Percentiles rank a stretch among this genome's conserved stretches.
Evolutionary conservation across 2,888 invertebrate genomes (phyloP).

Genomic region (Agrochola circellaris): DNA sequence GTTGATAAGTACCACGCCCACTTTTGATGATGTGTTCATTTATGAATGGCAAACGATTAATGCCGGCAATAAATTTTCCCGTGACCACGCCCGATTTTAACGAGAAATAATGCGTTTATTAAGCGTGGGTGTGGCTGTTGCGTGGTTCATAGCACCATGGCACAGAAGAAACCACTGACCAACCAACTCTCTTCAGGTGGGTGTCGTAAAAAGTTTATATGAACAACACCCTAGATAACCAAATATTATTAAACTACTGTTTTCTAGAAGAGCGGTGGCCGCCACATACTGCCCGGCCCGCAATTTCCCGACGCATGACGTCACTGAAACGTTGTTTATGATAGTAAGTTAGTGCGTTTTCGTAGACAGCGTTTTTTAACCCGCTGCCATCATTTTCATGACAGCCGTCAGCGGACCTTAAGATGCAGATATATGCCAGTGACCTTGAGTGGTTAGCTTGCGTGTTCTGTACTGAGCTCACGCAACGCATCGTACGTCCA

Average conservation of each 20-base stretch:
- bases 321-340: neutral
- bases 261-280: too few species aligned
- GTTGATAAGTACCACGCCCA: conserved; percentile 9
- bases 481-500: too few species aligned
- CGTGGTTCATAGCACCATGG: neutral
- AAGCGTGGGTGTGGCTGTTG: conserved; percentile 13
- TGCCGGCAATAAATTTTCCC: conserved; percentile 29
- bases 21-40: conserved; percentile 20
- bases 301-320: neutral
- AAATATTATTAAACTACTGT: neutral
- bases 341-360: neutral
- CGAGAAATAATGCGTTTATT: conserved; percentile 46
- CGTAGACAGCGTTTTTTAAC: neutral
- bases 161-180: neutral
- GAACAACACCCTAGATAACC: neutral
- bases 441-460: too few species aligned
- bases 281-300: too few species aligned
- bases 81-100: conserved; percentile 43
- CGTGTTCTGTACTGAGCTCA: too few species aligned
- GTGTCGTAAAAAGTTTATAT: neutral
- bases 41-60: conserved; percentile 33
- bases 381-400: neutral
- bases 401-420: neutral
- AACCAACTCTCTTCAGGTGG: neutral
- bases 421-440: too few species aligned